phyloP scores from a whole-genome alignment of 2,113 vertebrate genomes.

The Aplodontia rufa region DNA sequence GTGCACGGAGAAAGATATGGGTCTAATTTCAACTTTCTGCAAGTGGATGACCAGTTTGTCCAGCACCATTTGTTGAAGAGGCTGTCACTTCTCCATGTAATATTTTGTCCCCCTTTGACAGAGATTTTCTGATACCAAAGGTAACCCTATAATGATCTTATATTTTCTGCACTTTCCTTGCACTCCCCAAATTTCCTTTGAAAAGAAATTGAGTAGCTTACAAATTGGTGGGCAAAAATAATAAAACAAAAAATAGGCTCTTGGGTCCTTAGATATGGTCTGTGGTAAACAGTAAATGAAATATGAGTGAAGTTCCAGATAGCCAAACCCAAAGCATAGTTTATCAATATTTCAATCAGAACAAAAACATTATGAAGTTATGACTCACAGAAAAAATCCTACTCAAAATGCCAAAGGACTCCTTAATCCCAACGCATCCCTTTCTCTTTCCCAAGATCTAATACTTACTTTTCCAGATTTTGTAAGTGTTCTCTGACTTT shows the following conservation, averaged over 20 bases:
- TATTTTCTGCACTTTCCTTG: slow-evolving; percentile 11
- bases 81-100: too few species aligned
- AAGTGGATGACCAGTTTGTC: too few species aligned
- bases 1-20: too few species aligned
- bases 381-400: neutral
- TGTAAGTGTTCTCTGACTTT: slow-evolving; percentile 97
- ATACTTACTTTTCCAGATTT: slow-evolving; percentile 97
- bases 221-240: neutral
- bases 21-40: too few species aligned
- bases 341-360: slow-evolving; percentile 16
- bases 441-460: neutral
- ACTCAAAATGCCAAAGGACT: neutral
- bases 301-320: slow-evolving; percentile 12
- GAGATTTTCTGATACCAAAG: neutral
- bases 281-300: slow-evolving; percentile 38
- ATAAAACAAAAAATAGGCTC: neutral
- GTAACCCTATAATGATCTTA: neutral
- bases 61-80: too few species aligned
- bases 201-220: neutral
- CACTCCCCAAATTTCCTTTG: neutral
- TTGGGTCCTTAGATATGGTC: neutral
- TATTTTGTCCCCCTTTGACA: too few species aligned
- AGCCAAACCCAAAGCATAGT: slow-evolving; percentile 9
- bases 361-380: slow-evolving; percentile 11
- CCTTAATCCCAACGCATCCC: neutral